These are phyloP conservation scores for Perdita meconis DNA, from an alignment of 2,888 invertebrate species.

Conservation along the genomic window DNA sequence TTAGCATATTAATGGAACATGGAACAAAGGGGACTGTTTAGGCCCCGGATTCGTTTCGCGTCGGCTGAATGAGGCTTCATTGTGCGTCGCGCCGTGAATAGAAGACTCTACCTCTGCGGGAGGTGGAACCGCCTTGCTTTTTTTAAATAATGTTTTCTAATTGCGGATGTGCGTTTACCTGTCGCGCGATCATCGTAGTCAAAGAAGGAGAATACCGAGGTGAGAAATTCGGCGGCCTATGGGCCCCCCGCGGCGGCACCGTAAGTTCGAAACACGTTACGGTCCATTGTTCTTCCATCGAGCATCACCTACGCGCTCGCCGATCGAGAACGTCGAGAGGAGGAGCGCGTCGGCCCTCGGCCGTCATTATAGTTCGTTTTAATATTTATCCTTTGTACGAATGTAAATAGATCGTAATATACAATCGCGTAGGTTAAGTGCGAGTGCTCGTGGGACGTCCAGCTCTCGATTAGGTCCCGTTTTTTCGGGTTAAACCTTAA, in stretches of 20 bases:
- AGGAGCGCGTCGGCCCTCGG: conserved; percentile 39
- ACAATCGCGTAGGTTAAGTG: conserved; percentile 47
- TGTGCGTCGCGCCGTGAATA: conserved; percentile 47
- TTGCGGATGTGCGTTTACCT: conserved; percentile 50
- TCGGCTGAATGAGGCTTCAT: conserved; percentile 51
- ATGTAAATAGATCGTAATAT: conserved; percentile 56
- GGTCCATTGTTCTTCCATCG: conserved; percentile 35
- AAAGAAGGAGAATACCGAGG: neutral
- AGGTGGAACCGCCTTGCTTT: conserved; percentile 47
- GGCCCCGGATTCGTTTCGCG: conserved; percentile 63
- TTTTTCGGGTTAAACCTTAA: neutral
- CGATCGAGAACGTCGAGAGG: no score
- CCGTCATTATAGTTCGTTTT: conserved; percentile 47
- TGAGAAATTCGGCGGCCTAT: neutral
- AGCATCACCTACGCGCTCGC: no score
- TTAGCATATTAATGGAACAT: conserved; percentile 70
- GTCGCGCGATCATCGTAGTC: conserved; percentile 14
- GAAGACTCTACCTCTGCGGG: neutral
- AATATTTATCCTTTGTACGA: conserved; percentile 55
- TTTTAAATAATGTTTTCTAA: conserved; percentile 64
- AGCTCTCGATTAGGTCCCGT: conserved; percentile 12
- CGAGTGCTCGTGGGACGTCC: neutral
- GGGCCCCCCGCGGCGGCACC: neutral
- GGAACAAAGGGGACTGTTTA: conserved; percentile 65
- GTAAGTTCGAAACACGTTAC: conserved; percentile 9